Conservation (phyloP, 2,797 vertebrate genomes). For the Emydoidea blandingii region DNA sequence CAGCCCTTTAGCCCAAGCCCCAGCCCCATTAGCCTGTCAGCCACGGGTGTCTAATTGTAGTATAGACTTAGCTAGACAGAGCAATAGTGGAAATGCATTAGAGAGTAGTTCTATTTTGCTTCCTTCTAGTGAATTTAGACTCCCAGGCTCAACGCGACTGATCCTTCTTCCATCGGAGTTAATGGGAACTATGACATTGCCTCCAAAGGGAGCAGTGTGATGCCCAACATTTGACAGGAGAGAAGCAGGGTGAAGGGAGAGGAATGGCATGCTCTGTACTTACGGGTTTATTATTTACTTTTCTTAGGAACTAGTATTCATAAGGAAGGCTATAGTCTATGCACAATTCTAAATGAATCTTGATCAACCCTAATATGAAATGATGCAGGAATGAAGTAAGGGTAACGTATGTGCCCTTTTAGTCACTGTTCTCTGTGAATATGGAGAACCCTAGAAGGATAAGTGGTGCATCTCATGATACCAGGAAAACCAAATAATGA, state of each 20-base stretch:
- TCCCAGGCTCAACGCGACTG: slow-evolving; percentile 1
- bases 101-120: background rate
- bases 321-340: background rate
- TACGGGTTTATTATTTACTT: background rate
- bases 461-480: background rate
- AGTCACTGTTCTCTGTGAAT: background rate
- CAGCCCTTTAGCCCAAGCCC: background rate
- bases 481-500: background rate
- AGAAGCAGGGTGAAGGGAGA: background rate
- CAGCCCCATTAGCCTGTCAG: too few species aligned
- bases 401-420: background rate
- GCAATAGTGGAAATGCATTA: background rate
- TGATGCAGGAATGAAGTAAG: background rate
- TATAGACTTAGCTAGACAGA: background rate
- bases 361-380: background rate
- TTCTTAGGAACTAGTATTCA: background rate
- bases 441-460: background rate
- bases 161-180: background rate
- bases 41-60: background rate
- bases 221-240: background rate
- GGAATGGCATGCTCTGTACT: background rate
- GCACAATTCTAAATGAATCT: background rate
- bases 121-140: background rate
- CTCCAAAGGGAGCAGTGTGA: background rate
- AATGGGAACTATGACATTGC: background rate